phyloP scores from a whole-genome alignment of 2,888 invertebrate genomes.

The Agelastica alni region DNA sequence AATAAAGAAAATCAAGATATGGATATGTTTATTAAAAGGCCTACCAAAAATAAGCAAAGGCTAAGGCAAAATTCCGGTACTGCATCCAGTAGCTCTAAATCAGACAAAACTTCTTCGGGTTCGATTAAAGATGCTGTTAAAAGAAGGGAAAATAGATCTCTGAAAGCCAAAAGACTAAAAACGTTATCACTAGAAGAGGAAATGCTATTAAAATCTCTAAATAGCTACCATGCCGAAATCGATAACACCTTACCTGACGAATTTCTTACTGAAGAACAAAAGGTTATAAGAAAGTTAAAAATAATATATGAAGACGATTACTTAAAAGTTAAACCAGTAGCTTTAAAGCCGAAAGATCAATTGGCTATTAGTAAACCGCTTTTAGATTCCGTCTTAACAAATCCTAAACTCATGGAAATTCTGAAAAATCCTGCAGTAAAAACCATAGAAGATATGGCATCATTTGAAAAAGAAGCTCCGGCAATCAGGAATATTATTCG shows the following conservation, averaged over 20 bases:
- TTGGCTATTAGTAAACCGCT: constrained; percentile 53
- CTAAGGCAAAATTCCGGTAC: constrained; percentile 25
- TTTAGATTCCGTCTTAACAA: constrained; percentile 48
- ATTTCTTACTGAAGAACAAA: constrained; percentile 47
- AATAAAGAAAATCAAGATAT: constrained; percentile 24
- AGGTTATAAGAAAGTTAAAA: constrained; percentile 48
- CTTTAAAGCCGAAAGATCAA: constrained; percentile 48
- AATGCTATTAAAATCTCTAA: constrained; percentile 43
- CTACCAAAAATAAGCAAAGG: constrained; percentile 21
- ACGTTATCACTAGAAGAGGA: constrained; percentile 47
- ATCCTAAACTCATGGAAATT: constrained; percentile 49
- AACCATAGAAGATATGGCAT: constrained; percentile 40
- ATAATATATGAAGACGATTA: constrained; percentile 45
- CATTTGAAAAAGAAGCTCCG: constrained; percentile 24
- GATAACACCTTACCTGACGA: constrained; percentile 48
- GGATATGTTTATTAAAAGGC: constrained; percentile 26
- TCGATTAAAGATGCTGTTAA: constrained; percentile 22
- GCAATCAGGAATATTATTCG: constrained; percentile 17
- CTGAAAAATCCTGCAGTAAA: constrained; percentile 44
- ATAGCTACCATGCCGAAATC: constrained; percentile 47
- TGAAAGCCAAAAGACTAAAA: constrained; percentile 32
- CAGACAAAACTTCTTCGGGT: constrained; percentile 24
- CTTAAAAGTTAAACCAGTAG: constrained; percentile 44
- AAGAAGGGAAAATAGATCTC: constrained; percentile 35
- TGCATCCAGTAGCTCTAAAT: constrained; percentile 25